phyloP scores from a whole-genome alignment of 2,797 vertebrate genomes.

The Enteromius unitaeniatus region DNA sequence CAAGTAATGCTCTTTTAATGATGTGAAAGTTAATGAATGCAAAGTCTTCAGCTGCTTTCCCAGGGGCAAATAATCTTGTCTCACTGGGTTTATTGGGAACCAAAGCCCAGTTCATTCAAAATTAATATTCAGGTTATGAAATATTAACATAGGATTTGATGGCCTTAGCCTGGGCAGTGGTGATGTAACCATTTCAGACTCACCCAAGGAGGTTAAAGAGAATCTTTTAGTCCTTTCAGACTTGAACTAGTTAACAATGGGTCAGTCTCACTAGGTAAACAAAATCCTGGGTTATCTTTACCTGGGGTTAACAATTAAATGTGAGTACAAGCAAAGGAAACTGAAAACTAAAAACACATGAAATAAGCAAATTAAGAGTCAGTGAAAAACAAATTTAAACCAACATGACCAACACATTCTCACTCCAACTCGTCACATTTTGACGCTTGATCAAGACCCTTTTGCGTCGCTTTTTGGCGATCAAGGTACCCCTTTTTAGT shows the following conservation, averaged over 20 bases:
- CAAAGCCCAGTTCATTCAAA: constrained; percentile 51
- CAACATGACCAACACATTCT: neutral
- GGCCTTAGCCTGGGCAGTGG: constrained; percentile 33
- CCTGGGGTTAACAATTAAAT: neutral
- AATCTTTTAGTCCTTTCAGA: neutral
- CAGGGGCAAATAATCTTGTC: constrained; percentile 30
- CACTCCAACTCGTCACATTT: too few species aligned
- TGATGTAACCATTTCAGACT: constrained; percentile 49
- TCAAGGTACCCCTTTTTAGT: too few species aligned
- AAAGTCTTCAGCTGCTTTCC: constrained; percentile 38
- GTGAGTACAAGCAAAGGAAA: neutral
- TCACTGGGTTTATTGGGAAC: constrained; percentile 43
- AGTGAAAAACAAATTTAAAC: neutral
- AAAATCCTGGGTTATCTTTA: neutral
- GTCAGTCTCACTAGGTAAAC: neutral
- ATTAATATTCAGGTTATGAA: constrained; percentile 57
- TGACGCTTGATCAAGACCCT: too few species aligned
- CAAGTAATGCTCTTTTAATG: constrained; percentile 29
- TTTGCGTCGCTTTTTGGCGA: too few species aligned
- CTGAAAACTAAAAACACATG: neutral
- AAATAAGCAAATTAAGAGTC: neutral
- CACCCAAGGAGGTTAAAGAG: neutral
- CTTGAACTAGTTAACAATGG: neutral
- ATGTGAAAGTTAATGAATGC: constrained; percentile 46
- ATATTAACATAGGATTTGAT: constrained; percentile 61